These are phyloP conservation scores for Macrobrachium nipponense DNA, from an alignment of 1,140 invertebrate genomes.

Conservation along the genomic window DNA sequence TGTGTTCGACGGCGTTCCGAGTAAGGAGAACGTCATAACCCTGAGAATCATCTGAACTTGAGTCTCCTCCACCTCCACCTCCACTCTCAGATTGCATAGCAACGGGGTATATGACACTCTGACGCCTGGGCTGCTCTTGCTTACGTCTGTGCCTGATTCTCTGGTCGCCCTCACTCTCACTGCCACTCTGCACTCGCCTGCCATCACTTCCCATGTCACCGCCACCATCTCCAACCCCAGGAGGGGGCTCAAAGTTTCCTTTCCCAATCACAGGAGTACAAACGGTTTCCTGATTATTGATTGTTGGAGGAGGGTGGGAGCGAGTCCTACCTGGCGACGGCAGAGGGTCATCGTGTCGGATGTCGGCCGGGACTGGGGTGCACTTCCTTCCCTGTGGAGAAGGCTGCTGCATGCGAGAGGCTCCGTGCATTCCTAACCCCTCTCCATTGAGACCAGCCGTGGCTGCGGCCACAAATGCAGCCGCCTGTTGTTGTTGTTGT, in stretches of 20 bases:
- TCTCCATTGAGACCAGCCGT: slow-evolving; percentile 52
- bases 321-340: slow-evolving; percentile 39
- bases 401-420: slow-evolving; percentile 22
- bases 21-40: slow-evolving; percentile 53
- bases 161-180: slow-evolving; percentile 61
- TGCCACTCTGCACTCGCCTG: slow-evolving; percentile 52
- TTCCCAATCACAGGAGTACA: slow-evolving; percentile 9
- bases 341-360: slow-evolving; percentile 30
- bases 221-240: slow-evolving; percentile 4
- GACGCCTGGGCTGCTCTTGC: slow-evolving; percentile 62
- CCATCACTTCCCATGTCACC: slow-evolving; percentile 26
- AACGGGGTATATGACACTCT: slow-evolving; percentile 61
- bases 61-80: slow-evolving; percentile 30
- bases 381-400: slow-evolving; percentile 36
- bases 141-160: slow-evolving; percentile 60
- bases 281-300: slow-evolving; percentile 9
- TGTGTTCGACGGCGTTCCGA: slow-evolving; percentile 7
- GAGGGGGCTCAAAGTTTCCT: slow-evolving; percentile 1
- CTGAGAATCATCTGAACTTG: slow-evolving; percentile 61
- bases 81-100: slow-evolving; percentile 30
- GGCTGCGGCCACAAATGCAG: slow-evolving; percentile 32
- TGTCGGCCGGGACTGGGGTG: not conserved
- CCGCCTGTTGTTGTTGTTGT: slow-evolving; percentile 33
- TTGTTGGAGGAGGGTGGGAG: not conserved
- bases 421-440: slow-evolving; percentile 29